Evolutionary conservation across 2,113 vertebrate genomes (phyloP), one percentile per base, ranked within the genome.

Genomic region (Noturus placidus): DNA sequence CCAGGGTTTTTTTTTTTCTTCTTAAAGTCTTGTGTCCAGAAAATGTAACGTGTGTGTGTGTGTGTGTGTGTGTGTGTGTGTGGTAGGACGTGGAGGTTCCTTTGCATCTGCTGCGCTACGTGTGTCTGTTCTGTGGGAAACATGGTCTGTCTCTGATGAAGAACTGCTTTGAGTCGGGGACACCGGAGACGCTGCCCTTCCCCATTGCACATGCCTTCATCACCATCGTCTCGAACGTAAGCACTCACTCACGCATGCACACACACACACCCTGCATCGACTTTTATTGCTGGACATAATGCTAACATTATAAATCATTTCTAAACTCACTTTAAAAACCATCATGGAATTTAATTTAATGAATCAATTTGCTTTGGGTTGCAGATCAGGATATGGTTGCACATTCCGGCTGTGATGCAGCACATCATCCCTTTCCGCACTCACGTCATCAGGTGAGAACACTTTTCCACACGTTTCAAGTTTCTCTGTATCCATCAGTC

Each of bases 331-430:
- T 81, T 67, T 67, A n/a, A 80, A 80, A 82, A 27, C 72, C 5
- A 27, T 77, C 20, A 82, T 1, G 14, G 5, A 33, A 17, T n/a
- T 0, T 38, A 30, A n/a, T 63, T 46, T 8, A 85, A 38, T 87
- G 1, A 38, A 57, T 9, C 20, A 10, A 0, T 84, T 38, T 19
- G 82, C 4, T 25, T 86, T 84, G 15, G 33, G 57, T 84, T 89
- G 52, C 95, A 99, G 98, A 99, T 99, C 95, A 96, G 98, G 93
- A 99, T 99, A 96, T 99, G 98, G 98, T 93, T 99, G 90, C 98
- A 99, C 96, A 99, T 99, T 91, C 98, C 98, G 89, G 98, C 98
- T 86, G 98, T 99, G 92, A 99, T 99, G 98, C 98, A 99, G 94
- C 98, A 99, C 93, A 97, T 99, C 94, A 99, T 99, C 91, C 98